These are phyloP conservation scores for Halcyon chelicuti DNA, from an alignment of 2,797 vertebrate genomes.

Conservation along the genomic window DNA sequence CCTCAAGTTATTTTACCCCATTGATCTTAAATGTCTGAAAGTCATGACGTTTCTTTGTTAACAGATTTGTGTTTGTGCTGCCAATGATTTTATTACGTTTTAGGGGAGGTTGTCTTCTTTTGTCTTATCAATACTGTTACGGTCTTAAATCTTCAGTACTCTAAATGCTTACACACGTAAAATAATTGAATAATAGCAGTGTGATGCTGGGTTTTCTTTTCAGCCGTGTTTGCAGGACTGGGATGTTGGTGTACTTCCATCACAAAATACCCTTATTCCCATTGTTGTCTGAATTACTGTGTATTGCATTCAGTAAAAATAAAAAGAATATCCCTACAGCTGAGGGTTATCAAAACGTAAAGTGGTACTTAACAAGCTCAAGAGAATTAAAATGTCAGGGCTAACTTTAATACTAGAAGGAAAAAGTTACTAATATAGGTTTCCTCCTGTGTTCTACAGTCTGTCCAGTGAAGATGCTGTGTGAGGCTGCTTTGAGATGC, in stretches of 20 bases:
- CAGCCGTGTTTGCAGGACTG: slow-evolving; percentile 51
- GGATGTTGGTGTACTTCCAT: slow-evolving; percentile 58
- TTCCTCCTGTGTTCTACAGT: slow-evolving; percentile 75
- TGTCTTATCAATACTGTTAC: background rate
- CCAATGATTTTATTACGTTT: background rate
- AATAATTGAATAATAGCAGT: slow-evolving; percentile 7
- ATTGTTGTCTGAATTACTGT: slow-evolving; percentile 40
- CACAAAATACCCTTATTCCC: slow-evolving; percentile 32
- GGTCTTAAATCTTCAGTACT: background rate
- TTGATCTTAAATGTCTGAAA: slow-evolving; percentile 38
- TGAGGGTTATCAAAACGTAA: slow-evolving; percentile 41
- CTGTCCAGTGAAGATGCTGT: slow-evolving; percentile 74
- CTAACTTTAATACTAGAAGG: slow-evolving; percentile 61
- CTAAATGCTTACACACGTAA: slow-evolving; percentile 9
- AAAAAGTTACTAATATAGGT: slow-evolving; percentile 74
- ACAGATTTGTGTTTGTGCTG: slow-evolving; percentile 33
- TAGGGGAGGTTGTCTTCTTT: background rate
- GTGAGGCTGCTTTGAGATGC: slow-evolving; percentile 73
- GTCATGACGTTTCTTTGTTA: background rate
- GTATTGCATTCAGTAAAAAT: slow-evolving; percentile 19
- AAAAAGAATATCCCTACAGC: background rate
- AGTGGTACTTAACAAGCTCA: slow-evolving; percentile 44
- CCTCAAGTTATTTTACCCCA: background rate
- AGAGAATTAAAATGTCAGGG: slow-evolving; percentile 63
- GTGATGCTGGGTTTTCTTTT: slow-evolving; percentile 35